Percentiles rank a stretch among this genome's conserved stretches.
Evolutionary conservation across 2,888 invertebrate genomes (phyloP).

Genomic region (Plagiodera versicolora): DNA sequence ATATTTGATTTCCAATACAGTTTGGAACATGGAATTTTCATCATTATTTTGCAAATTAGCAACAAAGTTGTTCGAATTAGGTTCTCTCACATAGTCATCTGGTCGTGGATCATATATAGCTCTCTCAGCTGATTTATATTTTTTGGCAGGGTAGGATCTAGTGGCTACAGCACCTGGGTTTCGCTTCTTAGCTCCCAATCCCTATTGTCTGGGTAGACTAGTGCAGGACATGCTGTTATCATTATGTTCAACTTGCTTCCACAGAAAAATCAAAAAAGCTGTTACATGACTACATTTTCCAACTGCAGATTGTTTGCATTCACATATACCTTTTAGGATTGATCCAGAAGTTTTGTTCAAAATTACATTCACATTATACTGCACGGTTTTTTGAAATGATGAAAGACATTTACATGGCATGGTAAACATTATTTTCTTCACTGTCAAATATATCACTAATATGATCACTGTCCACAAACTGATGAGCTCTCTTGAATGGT

Average conservation of each 20-base stretch:
- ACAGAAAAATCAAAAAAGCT: background rate
- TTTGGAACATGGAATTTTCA: background rate
- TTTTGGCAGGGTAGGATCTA: background rate
- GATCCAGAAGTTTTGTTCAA: background rate
- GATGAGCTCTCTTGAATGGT: background rate
- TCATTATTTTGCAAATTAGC: background rate
- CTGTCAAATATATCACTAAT: background rate
- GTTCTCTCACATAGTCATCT: background rate
- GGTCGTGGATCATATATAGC: background rate
- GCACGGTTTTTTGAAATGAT: background rate
- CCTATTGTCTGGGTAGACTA: background rate
- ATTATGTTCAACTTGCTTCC: background rate
- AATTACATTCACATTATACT: background rate
- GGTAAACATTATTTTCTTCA: background rate
- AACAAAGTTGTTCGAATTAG: background rate
- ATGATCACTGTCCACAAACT: conserved; percentile 7
- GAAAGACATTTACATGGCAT: background rate
- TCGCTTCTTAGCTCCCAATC: background rate
- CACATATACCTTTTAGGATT: background rate
- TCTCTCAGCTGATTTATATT: background rate
- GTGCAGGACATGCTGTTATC: background rate
- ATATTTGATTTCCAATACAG: background rate
- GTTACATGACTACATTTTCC: background rate
- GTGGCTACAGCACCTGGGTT: background rate
- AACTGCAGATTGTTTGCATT: background rate